Evolutionary conservation across 2,888 invertebrate species (phyloP), one percentile per base, ranked within the genome.

Genomic region (Tenthredo mesomela): DNA sequence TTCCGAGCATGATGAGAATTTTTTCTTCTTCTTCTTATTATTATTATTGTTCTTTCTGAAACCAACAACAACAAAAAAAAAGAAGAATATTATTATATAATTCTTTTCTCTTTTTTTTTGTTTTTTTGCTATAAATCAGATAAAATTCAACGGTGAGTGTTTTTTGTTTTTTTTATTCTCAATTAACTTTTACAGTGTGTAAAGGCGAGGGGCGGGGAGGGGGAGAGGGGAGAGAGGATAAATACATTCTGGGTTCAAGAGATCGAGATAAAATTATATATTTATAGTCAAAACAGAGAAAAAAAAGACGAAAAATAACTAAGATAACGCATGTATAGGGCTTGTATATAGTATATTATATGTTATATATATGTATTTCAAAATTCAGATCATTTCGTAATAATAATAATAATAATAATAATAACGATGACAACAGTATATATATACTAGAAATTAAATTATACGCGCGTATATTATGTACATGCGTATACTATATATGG

Each of bases 1-100:
- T 89, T n/a, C 87, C 89, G 15, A 90, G 88, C 88, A 89, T 89
- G 7, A 37, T 37, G 2, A 1, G 2, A 37, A 37, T 61, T n/a
- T 61, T 12, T 25, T 3, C 2, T 10, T 61, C 10, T 61, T 61
- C 12, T 61, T 3, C 25, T 25, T 25, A 3, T 61, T 61, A 0
- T 61, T 25, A 6, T 54, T 61, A 0, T 61, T 25, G 1, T 54
- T 54, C 5, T n/a, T 54, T n/a, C n/a, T 54, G 54, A 7, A 33
- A 33, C 2, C 33, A n/a, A 54, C n/a, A n/a, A n/a, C n/a, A 0
- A n/a, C 5, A 1, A n/a, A 7, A n/a, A n/a, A n/a, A 54, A 50
- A 50, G n/a, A 50, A 18, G 4, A 18, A 12, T 18, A 18, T 50
- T 12, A 50, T 37, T 7, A 37, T 7, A 37, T 37, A 7, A 0